These are phyloP conservation scores for Leptopilina myrica DNA, from an alignment of 2,888 invertebrate species.

Conservation along the genomic window DNA sequence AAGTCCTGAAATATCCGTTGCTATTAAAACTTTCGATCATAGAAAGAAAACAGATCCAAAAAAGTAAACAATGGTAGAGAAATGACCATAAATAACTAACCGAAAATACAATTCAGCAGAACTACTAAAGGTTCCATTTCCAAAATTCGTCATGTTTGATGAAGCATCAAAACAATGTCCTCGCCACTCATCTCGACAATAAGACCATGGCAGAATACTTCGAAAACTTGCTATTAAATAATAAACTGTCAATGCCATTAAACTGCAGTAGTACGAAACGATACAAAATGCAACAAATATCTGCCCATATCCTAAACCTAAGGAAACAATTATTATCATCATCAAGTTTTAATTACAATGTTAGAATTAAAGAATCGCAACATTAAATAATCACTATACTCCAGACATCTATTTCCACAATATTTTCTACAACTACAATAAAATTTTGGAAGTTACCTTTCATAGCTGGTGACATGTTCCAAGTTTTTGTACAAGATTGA, in stretches of 20 bases:
- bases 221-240: conserved; percentile 76
- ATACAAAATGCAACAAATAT: conserved; percentile 75
- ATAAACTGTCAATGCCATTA: conserved; percentile 76
- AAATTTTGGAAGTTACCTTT: conserved; percentile 80
- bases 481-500: conserved; percentile 86
- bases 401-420: no score
- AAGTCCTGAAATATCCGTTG: no score
- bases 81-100: conserved; percentile 49
- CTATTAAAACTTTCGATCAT: not conserved
- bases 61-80: not conserved
- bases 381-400: no score
- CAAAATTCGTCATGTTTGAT: conserved; percentile 9
- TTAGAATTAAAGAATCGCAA: no score
- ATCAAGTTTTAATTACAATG: no score
- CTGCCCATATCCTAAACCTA: conserved; percentile 77
- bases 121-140: conserved; percentile 52
- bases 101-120: conserved; percentile 69
- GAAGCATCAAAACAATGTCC: conserved; percentile 62
- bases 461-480: conserved; percentile 84
- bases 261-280: conserved; percentile 76
- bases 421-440: no score
- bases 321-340: not conserved
- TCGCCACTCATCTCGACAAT: conserved; percentile 70
- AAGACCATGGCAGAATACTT: conserved; percentile 75
- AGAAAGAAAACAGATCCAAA: not conserved